These are phyloP conservation scores for Amphipoea oculea DNA, from an alignment of 2,888 invertebrate species.

Conservation along the genomic window DNA sequence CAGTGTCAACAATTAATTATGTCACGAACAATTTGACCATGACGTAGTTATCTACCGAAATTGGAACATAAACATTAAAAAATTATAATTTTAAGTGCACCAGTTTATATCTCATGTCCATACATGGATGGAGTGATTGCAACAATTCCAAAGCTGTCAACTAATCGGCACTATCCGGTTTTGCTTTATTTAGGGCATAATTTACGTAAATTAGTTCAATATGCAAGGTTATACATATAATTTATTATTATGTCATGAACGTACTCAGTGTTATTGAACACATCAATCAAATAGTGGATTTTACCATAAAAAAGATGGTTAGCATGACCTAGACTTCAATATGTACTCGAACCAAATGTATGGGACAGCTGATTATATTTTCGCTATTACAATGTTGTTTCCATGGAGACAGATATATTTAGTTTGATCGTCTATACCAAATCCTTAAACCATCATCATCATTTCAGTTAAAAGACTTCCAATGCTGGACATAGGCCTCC, in stretches of 20 bases:
- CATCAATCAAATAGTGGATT: neutral
- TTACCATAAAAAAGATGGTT: too few relatives aligned
- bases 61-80: slow-evolving; percentile 22
- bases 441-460: too few relatives aligned
- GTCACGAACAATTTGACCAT: slow-evolving; percentile 22
- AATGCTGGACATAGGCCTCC: too few relatives aligned
- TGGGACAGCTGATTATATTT: too few relatives aligned
- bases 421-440: too few relatives aligned
- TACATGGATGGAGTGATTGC: neutral
- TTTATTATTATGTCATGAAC: neutral
- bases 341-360: too few relatives aligned
- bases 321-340: too few relatives aligned
- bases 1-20: too few relatives aligned
- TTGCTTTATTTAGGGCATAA: slow-evolving; percentile 19
- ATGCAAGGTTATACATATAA: slow-evolving; percentile 16
- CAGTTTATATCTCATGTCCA: neutral
- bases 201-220: slow-evolving; percentile 22
- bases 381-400: too few relatives aligned
- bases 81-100: slow-evolving; percentile 9
- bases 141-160: slow-evolving; percentile 5
- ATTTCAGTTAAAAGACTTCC: too few relatives aligned
- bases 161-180: slow-evolving; percentile 30
- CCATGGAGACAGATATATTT: too few relatives aligned
- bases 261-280: neutral
- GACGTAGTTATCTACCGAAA: neutral